Percentiles rank a stretch among this genome's conserved stretches.
Evolutionary conservation across 2,888 invertebrate species (phyloP).

Genomic region (Hydraecia micacea): DNA sequence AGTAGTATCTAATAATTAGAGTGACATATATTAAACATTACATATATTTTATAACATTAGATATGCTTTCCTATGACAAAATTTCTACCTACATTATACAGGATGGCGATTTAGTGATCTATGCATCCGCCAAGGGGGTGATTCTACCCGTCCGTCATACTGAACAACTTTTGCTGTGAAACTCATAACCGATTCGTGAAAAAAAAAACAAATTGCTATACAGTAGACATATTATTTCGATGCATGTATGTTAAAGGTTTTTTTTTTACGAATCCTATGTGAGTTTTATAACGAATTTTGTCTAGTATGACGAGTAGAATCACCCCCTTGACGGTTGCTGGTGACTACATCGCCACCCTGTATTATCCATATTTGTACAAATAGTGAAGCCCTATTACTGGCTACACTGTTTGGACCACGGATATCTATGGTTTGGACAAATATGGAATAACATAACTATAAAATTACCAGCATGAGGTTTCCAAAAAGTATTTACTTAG

Average conservation of each 20-base stretch:
- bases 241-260: background rate
- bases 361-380: background rate
- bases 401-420: background rate
- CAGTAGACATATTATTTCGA: background rate
- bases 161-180: background rate
- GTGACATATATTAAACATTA: background rate
- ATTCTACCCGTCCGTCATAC: background rate
- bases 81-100: background rate
- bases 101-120: background rate
- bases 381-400: slow-evolving; percentile 1
- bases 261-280: background rate
- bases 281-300: background rate
- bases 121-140: too few species aligned
- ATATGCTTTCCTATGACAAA: background rate
- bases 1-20: background rate
- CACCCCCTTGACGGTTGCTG: background rate
- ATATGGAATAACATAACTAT: slow-evolving; percentile 16
- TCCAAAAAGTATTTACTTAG: slow-evolving; percentile 42
- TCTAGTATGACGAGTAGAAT: background rate
- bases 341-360: background rate
- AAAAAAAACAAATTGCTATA: background rate
- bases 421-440: too few species aligned
- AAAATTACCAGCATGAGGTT: slow-evolving; percentile 29
- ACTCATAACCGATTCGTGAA: background rate
- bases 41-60: background rate